Percentiles rank a stretch among this genome's conserved stretches.
Evolutionary conservation across 2,888 invertebrate genomes (phyloP).

Genomic region (Erebia ligea): DNA sequence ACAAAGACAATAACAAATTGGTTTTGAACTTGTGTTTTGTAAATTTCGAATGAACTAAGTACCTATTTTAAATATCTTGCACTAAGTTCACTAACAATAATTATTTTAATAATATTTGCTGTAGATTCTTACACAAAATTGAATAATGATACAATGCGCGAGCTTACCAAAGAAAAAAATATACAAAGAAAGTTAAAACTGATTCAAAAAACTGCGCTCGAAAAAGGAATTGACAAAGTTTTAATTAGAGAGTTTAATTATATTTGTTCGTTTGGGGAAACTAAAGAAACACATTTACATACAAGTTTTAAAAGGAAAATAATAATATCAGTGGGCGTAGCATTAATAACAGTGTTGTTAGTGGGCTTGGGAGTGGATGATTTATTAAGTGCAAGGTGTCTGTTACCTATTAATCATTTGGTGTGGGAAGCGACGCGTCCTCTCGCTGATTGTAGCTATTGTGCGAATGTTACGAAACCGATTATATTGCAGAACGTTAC

Average conservation of each 20-base stretch:
- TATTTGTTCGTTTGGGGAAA: constrained; percentile 54
- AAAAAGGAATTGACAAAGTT: constrained; percentile 54
- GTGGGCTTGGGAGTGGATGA: constrained; percentile 51
- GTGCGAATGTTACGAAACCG: constrained; percentile 86
- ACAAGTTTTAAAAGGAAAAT: constrained; percentile 52
- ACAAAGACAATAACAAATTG: no score
- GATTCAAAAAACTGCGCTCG: constrained; percentile 60
- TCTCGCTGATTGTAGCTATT: constrained; percentile 91
- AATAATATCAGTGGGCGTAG: constrained; percentile 49
- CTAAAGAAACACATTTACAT: constrained; percentile 39
- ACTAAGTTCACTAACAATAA: no score
- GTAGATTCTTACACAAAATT: not conserved
- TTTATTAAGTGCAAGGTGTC: constrained; percentile 86
- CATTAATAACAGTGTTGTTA: constrained; percentile 53
- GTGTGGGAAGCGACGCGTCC: constrained; percentile 95
- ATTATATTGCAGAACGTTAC: constrained; percentile 87
- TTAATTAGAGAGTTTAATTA: constrained; percentile 57
- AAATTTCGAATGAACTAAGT: no score
- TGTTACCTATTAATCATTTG: constrained; percentile 92
- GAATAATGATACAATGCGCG: constrained; percentile 38
- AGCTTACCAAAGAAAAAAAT: constrained; percentile 41
- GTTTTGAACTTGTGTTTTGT: no score
- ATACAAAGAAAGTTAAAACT: constrained; percentile 49
- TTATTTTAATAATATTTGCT: not conserved
- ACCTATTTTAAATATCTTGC: no score